phyloP scores from a whole-genome alignment of 2,888 invertebrate genomes.

The Cistogaster globosa region DNA sequence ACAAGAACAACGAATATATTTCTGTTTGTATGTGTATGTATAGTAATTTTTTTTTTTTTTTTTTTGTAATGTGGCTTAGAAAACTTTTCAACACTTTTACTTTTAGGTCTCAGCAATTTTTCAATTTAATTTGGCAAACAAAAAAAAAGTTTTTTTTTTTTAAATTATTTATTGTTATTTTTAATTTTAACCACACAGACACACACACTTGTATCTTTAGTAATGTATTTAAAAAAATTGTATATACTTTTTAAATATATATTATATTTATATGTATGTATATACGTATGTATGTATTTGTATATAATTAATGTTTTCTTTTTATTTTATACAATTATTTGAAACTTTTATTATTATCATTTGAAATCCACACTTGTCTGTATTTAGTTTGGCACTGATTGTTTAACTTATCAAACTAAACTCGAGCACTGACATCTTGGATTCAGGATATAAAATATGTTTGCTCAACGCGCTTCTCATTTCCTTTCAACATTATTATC shows the following conservation, averaged over 20 bases:
- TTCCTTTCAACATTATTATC: slow-evolving; percentile 23
- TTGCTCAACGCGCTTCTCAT: slow-evolving; percentile 41
- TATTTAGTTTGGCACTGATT: slow-evolving; percentile 81
- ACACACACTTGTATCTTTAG: not conserved
- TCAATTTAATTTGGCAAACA: too few relatives aligned
- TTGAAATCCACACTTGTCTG: slow-evolving; percentile 80
- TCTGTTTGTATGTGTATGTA: not conserved
- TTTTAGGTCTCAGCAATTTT: too few relatives aligned
- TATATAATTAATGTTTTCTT: slow-evolving; percentile 3
- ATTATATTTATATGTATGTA: not conserved
- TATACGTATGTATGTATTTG: slow-evolving; percentile 4
- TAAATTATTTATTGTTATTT: not conserved
- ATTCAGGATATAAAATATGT: slow-evolving; percentile 59
- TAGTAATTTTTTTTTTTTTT: too few relatives aligned
- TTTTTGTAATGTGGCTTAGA: too few relatives aligned
- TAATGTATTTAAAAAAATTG: not conserved
- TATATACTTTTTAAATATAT: not conserved
- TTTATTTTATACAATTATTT: slow-evolving; percentile 33
- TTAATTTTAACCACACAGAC: not conserved
- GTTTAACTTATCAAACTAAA: slow-evolving; percentile 73
- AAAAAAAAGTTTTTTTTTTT: not conserved
- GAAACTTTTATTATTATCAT: slow-evolving; percentile 37
- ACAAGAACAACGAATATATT: too few relatives aligned
- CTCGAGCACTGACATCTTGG: slow-evolving; percentile 56
- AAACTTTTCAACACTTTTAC: too few relatives aligned